A percentile compares a stretch with the other conserved stretches of the same genome.
These are phyloP conservation scores for Indicator maculatus DNA, from an alignment of 2,113 vertebrate genomes.

Conservation along the genomic window DNA sequence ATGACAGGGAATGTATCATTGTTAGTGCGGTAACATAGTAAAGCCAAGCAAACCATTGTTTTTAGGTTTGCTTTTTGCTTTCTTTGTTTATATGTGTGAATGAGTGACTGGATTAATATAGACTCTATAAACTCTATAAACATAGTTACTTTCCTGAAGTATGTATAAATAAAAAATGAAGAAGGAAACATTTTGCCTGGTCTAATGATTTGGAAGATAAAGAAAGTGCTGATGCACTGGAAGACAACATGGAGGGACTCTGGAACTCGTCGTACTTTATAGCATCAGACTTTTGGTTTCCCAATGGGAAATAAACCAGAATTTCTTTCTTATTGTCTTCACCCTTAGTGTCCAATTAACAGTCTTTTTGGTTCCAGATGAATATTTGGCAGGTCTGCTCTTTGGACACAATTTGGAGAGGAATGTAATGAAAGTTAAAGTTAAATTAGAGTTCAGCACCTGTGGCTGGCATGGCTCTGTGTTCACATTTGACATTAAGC, in stretches of 20 bases:
- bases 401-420: not conserved
- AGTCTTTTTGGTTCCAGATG: constrained; percentile 23
- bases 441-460: constrained; percentile 40
- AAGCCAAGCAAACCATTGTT: not conserved
- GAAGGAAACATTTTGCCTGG: not conserved
- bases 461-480: constrained; percentile 42
- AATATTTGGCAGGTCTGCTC: constrained; percentile 29
- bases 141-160: not conserved
- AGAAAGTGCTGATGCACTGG: not conserved
- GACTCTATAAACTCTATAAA: not conserved
- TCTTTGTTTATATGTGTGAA: not conserved
- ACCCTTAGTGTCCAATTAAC: constrained; percentile 49
- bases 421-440: constrained; percentile 50
- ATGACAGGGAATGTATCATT: not conserved
- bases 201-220: not conserved
- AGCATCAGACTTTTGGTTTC: not conserved
- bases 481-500: not conserved
- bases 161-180: constrained; percentile 4
- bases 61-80: not conserved
- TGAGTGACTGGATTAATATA: not conserved
- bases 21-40: not conserved
- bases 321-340: constrained; percentile 3
- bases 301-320: constrained; percentile 21
- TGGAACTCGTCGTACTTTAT: constrained; percentile 11
- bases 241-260: not conserved